A percentile compares a stretch with the other conserved stretches of the same genome.
These are phyloP conservation scores for Catotricha subobsoleta DNA, from an alignment of 2,888 invertebrate genomes.

Conservation along the genomic window DNA sequence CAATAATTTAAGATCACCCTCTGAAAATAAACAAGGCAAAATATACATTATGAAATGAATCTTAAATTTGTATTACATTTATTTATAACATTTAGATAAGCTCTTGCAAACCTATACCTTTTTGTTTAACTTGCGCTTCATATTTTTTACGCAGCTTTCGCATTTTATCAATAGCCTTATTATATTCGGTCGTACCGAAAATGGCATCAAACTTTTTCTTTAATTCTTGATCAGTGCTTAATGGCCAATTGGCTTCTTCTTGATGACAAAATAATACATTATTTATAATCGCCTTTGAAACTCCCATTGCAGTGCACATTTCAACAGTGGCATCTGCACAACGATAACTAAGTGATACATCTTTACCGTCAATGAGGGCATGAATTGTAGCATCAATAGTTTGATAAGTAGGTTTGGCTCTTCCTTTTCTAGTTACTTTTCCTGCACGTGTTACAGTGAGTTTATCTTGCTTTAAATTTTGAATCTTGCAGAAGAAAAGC, in stretches of 20 bases:
- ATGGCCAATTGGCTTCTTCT: conserved; percentile 93
- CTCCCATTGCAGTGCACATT: conserved; percentile 50
- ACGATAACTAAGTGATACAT: conserved; percentile 42
- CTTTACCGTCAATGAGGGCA: conserved; percentile 20
- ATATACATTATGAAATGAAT: neutral
- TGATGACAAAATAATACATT: conserved; percentile 98
- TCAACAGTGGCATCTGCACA: conserved; percentile 56
- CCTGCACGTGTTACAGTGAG: too few species aligned
- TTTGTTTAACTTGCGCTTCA: conserved; percentile 32
- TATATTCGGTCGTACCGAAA: conserved; percentile 86
- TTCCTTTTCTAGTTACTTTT: neutral
- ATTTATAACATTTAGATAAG: too few species aligned
- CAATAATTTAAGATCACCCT: conserved; percentile 33
- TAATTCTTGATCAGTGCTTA: conserved; percentile 81
- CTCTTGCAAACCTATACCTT: conserved; percentile 25
- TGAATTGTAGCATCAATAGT: conserved; percentile 1
- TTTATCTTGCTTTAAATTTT: too few species aligned
- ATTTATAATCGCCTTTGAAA: conserved; percentile 85
- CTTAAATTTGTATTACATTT: too few species aligned
- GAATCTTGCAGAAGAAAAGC: too few species aligned
- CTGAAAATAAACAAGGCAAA: conserved; percentile 20
- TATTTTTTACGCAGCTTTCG: conserved; percentile 49
- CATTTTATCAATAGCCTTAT: conserved; percentile 67
- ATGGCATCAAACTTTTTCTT: conserved; percentile 96
- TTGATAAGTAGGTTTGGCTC: too few species aligned